Base-by-base conservation (phyloP, 2,888 invertebrate species). In the Pyrgus malvae region DNA sequence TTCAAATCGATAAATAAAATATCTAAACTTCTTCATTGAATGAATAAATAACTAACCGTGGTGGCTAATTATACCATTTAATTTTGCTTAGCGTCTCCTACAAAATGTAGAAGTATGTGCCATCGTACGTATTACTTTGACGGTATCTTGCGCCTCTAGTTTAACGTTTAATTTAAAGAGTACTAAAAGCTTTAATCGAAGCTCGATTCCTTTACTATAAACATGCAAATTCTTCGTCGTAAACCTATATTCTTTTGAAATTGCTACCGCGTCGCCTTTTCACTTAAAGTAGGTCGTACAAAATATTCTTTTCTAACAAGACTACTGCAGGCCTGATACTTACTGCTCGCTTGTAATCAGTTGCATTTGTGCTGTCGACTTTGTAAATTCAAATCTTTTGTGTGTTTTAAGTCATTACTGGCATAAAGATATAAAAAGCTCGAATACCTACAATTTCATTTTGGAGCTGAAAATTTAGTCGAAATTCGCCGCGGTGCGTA, bases 171-270 rank as follows among this genome's bases (percentile, higher is more conserved):
- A 37, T 45, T 53, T 31, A 44, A 27, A 16, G 31, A 11, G 16
- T 17, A 37, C 14, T 50, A 37, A 19, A 29, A 44, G 16, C 27
- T 38, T 44, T 45, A 53, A 21, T 45, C 16, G 29, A 45, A 45
- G 37, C 37, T 45, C 33, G 12, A 33, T 33, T 37, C 42, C 12
- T 35, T n/a, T 29, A 17, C 37, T 19, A 38, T 48, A 45, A 45
- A 45, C 19, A 45, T 53, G 53, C 19, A 37, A 51, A 29, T 53
- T 38, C 23, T 44, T 23, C n/a, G 19, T 37, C 29, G 21, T 29
- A 29, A 44, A 44, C 11, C 29, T 37, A 45, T 38, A 25, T 37
- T 53, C 33, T 42, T 42, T 23, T 41, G 21, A 41, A 49, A 41
- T 33, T 21, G 27, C 16, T 23, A 17, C 25, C 29, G 23, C 12